phyloP scores from a whole-genome alignment of 2,797 vertebrate genomes.

The Sphenodon punctatus region DNA sequence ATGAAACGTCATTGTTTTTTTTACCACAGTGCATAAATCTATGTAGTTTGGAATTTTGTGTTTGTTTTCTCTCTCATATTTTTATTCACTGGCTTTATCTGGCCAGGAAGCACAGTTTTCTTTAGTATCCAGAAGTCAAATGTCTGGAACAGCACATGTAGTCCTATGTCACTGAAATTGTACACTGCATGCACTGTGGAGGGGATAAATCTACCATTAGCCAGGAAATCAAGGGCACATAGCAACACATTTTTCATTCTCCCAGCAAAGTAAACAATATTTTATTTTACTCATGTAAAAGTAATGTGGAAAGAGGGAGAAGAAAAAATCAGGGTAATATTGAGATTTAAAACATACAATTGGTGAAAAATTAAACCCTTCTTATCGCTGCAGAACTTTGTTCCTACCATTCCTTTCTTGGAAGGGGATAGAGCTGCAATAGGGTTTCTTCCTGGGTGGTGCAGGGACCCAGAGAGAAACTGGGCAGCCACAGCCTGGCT shows the following conservation, averaged over 20 bases:
- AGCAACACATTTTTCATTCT: rapidly evolving
- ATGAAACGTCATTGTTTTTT: neutral
- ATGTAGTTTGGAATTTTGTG: neutral
- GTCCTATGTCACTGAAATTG: neutral
- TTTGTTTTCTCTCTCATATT: neutral
- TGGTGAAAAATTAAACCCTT: neutral
- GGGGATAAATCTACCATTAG: neutral
- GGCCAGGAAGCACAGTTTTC: neutral
- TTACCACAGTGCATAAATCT: neutral
- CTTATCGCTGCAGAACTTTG: no score
- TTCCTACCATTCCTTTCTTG: no score
- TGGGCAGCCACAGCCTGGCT: no score
- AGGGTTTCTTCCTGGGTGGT: no score
- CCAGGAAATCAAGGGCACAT: neutral
- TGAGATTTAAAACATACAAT: neutral
- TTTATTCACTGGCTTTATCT: neutral
- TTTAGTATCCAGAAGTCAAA: neutral
- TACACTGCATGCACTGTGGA: neutral
- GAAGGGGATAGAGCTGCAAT: no score
- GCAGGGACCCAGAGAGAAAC: no score
- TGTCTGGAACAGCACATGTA: neutral
- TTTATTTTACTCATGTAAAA: rapidly evolving
- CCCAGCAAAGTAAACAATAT: neutral
- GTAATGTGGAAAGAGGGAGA: neutral
- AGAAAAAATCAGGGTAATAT: neutral